phyloP scores from a whole-genome alignment of 92 coral and sea anemone species.

The Parazoanthus atlanticus region DNA sequence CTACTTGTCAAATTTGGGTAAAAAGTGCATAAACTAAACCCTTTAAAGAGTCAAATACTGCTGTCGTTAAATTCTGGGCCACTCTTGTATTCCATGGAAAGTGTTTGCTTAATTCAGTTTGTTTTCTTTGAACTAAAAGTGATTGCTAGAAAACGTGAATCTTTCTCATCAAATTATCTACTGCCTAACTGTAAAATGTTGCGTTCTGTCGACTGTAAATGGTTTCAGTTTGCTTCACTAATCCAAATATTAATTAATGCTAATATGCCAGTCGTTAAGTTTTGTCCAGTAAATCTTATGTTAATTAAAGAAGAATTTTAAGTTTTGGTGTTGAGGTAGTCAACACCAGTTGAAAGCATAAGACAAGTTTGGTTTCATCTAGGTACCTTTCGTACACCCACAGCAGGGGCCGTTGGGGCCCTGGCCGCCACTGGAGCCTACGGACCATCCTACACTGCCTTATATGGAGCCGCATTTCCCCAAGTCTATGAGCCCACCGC shows the following conservation, averaged over 20 bases:
- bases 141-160: conserved; percentile 1
- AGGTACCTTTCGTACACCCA: conserved; percentile 75
- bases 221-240: conserved; percentile 32
- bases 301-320: conserved; percentile 5
- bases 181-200: conserved; percentile 32
- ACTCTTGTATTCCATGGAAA: conserved; percentile 7
- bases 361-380: conserved; percentile 37
- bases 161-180: neutral
- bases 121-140: conserved; percentile 11
- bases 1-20: conserved; percentile 31
- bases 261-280: conserved; percentile 20
- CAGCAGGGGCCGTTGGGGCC: conserved; percentile 67
- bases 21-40: conserved; percentile 35
- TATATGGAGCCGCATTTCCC: conserved; percentile 81
- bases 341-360: conserved; percentile 1
- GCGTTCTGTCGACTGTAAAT: conserved; percentile 24
- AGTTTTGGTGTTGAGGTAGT: conserved; percentile 4
- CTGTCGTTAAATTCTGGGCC: conserved; percentile 33
- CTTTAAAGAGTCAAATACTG: conserved; percentile 21
- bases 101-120: neutral
- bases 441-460: conserved; percentile 74
- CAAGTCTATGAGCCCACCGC: conserved; percentile 83
- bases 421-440: conserved; percentile 60
- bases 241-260: conserved; percentile 29
- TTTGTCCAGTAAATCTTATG: conserved; percentile 13